Percentiles rank a stretch among this genome's conserved stretches.
Evolutionary conservation across 2,113 vertebrate species (phyloP).

Genomic region (Halcyon malimbica): DNA sequence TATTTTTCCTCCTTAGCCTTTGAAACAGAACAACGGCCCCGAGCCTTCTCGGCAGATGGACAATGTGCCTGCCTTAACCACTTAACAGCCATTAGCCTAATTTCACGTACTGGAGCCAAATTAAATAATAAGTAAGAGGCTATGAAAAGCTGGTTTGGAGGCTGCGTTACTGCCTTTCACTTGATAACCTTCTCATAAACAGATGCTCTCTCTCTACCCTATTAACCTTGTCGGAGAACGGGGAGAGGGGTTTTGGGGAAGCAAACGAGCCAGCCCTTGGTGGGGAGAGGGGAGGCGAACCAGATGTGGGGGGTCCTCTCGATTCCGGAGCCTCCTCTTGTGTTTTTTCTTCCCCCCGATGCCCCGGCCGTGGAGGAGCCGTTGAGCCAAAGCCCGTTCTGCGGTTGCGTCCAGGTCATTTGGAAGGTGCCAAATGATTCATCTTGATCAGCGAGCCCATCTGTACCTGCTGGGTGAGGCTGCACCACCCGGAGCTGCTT

Average conservation of each 20-base stretch:
- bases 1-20: conserved; percentile 75
- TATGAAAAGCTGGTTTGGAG: conserved; percentile 82
- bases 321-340: neutral
- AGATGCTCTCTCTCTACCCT: conserved; percentile 75
- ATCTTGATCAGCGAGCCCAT: conserved; percentile 54
- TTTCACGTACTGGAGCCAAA: conserved; percentile 80
- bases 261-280: neutral
- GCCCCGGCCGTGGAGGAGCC: neutral
- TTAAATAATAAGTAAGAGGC: conserved; percentile 83
- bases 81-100: conserved; percentile 85
- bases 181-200: conserved; percentile 75
- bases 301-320: neutral
- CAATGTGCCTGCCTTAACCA: conserved; percentile 78
- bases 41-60: conserved; percentile 82
- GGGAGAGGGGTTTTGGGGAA: neutral
- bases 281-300: neutral
- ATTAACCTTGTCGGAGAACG: conserved; percentile 64
- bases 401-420: neutral
- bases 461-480: conserved; percentile 65
- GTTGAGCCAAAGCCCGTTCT: neutral
- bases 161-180: conserved; percentile 68
- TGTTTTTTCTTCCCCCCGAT: accelerated
- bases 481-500: conserved; percentile 10
- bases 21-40: conserved; percentile 79
- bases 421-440: conserved; percentile 44